These are phyloP conservation scores for Tanypteryx hageni DNA, from an alignment of 2,888 invertebrate species.

Conservation along the genomic window DNA sequence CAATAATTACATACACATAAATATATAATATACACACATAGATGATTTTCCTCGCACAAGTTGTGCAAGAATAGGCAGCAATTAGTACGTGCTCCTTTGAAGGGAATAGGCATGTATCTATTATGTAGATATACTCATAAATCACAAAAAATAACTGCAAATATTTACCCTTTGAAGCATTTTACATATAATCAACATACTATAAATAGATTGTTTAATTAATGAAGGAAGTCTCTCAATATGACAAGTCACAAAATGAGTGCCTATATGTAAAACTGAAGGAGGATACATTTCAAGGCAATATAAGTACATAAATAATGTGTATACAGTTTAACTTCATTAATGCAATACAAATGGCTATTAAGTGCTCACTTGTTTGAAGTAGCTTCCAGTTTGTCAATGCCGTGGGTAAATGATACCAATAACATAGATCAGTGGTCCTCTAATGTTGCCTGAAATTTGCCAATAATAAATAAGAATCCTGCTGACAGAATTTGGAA, in stretches of 20 bases:
- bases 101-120: constrained; percentile 61
- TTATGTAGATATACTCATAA: constrained; percentile 57
- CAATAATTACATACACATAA: constrained; percentile 51
- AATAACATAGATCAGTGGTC: constrained; percentile 14
- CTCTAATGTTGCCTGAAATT: constrained; percentile 26
- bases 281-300: constrained; percentile 59
- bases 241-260: constrained; percentile 52
- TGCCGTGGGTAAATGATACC: background rate
- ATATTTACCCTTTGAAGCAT: constrained; percentile 60
- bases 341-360: constrained; percentile 36
- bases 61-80: constrained; percentile 54
- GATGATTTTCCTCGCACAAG: constrained; percentile 57
- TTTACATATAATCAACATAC: constrained; percentile 40
- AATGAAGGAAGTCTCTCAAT: constrained; percentile 54
- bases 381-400: constrained; percentile 33
- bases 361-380: constrained; percentile 52
- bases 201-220: constrained; percentile 56
- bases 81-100: constrained; percentile 60
- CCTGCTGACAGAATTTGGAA: background rate
- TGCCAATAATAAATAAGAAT: background rate
- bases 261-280: constrained; percentile 48
- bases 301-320: constrained; percentile 43
- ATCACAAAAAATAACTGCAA: constrained; percentile 66
- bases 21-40: constrained; percentile 62
- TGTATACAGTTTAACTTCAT: constrained; percentile 37